Percentiles rank a stretch among this genome's conserved stretches.
phyloP scores from a whole-genome alignment of 1,140 invertebrate genomes.

The Drosophila burlai region DNA sequence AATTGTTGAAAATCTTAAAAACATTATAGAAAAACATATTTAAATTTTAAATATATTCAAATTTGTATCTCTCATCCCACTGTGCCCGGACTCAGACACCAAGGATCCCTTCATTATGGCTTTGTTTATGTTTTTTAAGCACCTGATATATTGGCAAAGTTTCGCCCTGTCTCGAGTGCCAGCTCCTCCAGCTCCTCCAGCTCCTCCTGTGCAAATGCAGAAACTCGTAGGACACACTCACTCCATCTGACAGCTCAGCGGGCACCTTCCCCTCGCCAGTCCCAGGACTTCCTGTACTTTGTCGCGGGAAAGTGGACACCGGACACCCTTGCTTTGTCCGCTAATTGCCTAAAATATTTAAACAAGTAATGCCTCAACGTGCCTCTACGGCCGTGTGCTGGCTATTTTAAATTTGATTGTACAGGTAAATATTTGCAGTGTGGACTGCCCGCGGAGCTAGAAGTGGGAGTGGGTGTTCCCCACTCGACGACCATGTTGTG shows the following conservation, averaged over 20 bases:
- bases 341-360: conserved; percentile 84
- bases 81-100: conserved; percentile 14
- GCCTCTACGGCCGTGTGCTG: conserved; percentile 24
- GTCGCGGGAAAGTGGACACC: background rate
- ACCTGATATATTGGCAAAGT: conserved; percentile 81
- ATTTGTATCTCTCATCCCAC: background rate
- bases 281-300: conserved; percentile 1
- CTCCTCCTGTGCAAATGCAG: conserved; percentile 58
- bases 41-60: background rate
- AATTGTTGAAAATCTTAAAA: background rate
- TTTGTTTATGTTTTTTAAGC: conserved; percentile 76
- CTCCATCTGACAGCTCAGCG: conserved; percentile 34
- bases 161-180: conserved; percentile 49
- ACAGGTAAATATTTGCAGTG: conserved; percentile 72
- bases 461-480: background rate
- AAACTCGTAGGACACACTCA: conserved; percentile 52
- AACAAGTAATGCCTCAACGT: conserved; percentile 64
- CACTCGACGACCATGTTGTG: conserved; percentile 46
- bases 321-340: conserved; percentile 37
- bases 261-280: background rate
- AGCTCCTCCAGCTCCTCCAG: conserved; percentile 1
- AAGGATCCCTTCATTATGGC: conserved; percentile 49
- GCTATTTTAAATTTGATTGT: conserved; percentile 79
- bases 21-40: background rate
- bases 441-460: background rate